A percentile compares a stretch with the other conserved stretches of the same genome.
Evolutionary conservation across 2,113 vertebrate genomes (phyloP).

Genomic region (Dicrurus megarhynchus): DNA sequence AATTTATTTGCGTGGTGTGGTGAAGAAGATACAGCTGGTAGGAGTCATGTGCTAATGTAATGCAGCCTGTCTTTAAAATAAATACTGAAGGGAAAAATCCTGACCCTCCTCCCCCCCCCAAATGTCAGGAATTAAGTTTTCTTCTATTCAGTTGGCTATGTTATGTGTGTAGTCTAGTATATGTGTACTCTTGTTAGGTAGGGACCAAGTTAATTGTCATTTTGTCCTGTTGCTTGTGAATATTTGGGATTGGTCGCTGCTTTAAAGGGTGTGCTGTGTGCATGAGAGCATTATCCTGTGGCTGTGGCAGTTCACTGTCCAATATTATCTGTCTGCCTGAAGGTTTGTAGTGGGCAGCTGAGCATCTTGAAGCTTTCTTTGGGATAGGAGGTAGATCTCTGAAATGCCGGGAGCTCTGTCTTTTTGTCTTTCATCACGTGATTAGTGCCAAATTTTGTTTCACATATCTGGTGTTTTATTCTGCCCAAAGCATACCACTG

Average conservation of each 20-base stretch:
- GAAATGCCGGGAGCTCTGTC: background rate
- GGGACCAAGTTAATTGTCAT: background rate
- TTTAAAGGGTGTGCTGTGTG: background rate
- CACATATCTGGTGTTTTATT: rapidly evolving
- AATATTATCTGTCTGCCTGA: background rate
- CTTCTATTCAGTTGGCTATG: background rate
- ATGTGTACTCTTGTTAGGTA: background rate
- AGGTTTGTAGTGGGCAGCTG: background rate
- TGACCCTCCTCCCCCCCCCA: background rate
- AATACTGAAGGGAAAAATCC: background rate
- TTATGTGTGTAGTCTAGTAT: background rate
- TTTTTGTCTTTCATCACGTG: background rate
- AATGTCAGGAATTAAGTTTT: background rate
- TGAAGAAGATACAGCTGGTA: background rate
- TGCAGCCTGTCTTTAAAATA: background rate
- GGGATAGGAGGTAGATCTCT: background rate
- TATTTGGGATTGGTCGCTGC: background rate
- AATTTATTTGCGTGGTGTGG: background rate
- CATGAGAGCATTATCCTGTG: background rate
- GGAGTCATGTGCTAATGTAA: background rate
- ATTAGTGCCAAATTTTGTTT: background rate
- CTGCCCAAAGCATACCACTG: background rate
- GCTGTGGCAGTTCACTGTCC: background rate
- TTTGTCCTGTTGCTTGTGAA: background rate
- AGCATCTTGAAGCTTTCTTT: background rate